Evolutionary conservation across 1,140 invertebrate species (phyloP).

Genomic region (Leptinotarsa defecta): DNA sequence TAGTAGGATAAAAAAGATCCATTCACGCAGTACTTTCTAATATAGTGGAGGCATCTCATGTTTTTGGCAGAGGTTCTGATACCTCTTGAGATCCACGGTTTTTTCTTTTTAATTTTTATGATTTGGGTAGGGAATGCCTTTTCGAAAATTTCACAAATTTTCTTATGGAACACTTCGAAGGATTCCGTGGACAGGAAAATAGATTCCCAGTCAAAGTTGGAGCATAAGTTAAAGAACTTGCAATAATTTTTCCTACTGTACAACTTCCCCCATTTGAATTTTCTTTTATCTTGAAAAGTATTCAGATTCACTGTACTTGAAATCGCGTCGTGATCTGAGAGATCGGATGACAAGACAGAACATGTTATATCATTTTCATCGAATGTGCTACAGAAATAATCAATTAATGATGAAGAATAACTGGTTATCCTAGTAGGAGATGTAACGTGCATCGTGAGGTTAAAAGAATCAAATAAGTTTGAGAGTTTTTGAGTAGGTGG

Average conservation of each 20-base stretch:
- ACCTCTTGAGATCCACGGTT: slow-evolving; percentile 11
- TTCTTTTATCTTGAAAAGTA: not conserved
- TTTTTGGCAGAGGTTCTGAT: slow-evolving; percentile 4
- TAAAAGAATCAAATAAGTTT: not conserved
- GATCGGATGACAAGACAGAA: not conserved
- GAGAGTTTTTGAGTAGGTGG: no score
- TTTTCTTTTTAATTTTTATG: slow-evolving; percentile 3
- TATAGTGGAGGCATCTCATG: slow-evolving; percentile 6
- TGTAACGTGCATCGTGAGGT: not conserved
- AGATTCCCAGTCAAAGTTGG: not conserved
- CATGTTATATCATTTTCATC: slow-evolving; percentile 13
- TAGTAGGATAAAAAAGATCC: slow-evolving; percentile 11
- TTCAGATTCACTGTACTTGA: not conserved
- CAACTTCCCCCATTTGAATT: not conserved
- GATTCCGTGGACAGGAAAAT: not conserved
- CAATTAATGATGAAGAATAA: slow-evolving; percentile 4
- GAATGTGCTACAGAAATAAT: not conserved
- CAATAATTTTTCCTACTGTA: not conserved
- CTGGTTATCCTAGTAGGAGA: not conserved
- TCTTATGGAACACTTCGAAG: not conserved
- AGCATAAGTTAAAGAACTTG: not conserved
- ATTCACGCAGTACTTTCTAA: slow-evolving; percentile 12
- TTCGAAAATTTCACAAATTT: not conserved
- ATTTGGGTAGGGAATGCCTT: no score
- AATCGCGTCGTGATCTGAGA: not conserved